phyloP scores from a whole-genome alignment of 2,888 invertebrate species.

The Clusia tigrina region DNA sequence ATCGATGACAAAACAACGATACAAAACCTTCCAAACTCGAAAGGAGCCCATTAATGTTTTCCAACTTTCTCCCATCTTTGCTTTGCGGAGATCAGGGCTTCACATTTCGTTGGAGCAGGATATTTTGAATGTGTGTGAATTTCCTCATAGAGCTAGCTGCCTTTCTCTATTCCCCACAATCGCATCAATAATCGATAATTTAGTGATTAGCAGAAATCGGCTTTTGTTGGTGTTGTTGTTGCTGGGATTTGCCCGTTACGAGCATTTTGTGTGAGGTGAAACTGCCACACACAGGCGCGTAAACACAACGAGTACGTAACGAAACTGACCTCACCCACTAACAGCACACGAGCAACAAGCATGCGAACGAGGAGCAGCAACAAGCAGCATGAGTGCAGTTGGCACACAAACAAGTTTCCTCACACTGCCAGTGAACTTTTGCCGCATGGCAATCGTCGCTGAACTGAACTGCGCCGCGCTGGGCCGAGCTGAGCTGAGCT shows the following conservation, averaged over 20 bases:
- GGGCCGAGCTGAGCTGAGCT: conserved; percentile 21
- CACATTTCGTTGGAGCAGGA: too few relatives aligned
- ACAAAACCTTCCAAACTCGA: too few relatives aligned
- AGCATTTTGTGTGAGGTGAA: neutral
- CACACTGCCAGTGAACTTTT: conserved; percentile 10
- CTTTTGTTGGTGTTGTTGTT: neutral
- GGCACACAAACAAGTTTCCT: conserved; percentile 20
- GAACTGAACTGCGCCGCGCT: conserved; percentile 25
- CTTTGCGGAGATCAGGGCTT: too few relatives aligned
- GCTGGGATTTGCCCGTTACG: neutral
- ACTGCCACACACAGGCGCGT: neutral
- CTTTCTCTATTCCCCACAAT: too few relatives aligned
- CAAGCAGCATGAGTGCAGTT: neutral
- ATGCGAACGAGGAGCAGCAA: conserved; percentile 32
- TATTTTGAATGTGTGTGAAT: too few relatives aligned
- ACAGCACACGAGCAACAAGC: conserved; percentile 38
- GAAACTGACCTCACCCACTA: conserved; percentile 61
- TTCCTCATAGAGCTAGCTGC: too few relatives aligned
- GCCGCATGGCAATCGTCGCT: conserved; percentile 21
- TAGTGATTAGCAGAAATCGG: too few relatives aligned
- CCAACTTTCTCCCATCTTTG: too few relatives aligned
- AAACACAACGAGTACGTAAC: conserved; percentile 1
- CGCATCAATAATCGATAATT: too few relatives aligned
- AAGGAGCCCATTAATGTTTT: too few relatives aligned
- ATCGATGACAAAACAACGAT: too few relatives aligned